These are phyloP conservation scores for Microtus richardsoni DNA, from an alignment of 2,113 vertebrate genomes.

Conservation along the genomic window DNA sequence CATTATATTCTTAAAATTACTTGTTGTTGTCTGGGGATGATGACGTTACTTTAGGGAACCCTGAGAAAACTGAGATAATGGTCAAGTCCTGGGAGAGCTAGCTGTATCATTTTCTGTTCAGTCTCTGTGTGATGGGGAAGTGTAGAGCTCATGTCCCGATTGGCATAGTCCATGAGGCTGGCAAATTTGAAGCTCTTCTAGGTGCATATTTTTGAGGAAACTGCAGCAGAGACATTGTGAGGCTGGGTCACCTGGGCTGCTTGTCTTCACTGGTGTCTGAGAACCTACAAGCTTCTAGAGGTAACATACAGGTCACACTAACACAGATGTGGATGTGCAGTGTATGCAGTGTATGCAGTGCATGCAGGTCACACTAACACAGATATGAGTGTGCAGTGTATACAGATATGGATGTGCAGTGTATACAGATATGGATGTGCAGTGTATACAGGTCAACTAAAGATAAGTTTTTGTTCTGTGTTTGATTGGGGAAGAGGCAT, in stretches of 20 bases:
- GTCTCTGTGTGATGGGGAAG: not conserved
- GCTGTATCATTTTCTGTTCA: not conserved
- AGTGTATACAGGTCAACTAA: not conserved
- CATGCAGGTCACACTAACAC: not conserved
- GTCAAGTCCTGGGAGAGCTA: not conserved
- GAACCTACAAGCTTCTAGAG: not conserved
- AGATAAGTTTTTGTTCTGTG: not conserved
- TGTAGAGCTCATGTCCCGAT: not conserved
- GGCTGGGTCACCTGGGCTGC: too few species aligned
- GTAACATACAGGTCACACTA: not conserved
- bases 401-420: not conserved
- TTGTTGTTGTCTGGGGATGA: not conserved
- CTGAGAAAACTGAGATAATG: not conserved
- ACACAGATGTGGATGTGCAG: not conserved
- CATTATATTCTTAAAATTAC: not conserved
- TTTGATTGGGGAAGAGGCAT: not conserved
- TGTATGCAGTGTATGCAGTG: too few species aligned
- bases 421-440: not conserved
- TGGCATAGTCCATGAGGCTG: not conserved
- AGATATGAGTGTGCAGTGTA: not conserved
- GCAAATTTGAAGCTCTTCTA: not conserved
- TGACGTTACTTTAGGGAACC: not conserved
- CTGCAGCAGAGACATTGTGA: not conserved
- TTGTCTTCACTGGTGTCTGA: not conserved
- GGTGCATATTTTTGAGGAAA: not conserved